phyloP scores from a whole-genome alignment of 2,888 invertebrate genomes.

The Harpalus rufipes region DNA sequence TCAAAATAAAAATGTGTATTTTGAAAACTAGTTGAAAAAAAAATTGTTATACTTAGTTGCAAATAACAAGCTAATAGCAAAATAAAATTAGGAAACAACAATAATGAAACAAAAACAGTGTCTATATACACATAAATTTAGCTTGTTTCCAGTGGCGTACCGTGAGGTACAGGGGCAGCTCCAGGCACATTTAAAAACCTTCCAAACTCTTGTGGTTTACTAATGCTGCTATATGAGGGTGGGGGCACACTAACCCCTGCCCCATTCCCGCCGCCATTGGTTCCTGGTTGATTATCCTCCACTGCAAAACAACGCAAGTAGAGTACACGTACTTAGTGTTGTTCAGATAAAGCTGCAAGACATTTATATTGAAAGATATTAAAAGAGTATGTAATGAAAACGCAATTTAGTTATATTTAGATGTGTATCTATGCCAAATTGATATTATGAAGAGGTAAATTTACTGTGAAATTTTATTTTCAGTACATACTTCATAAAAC shows the following conservation, averaged over 20 bases:
- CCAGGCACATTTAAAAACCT: constrained; percentile 78
- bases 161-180: constrained; percentile 72
- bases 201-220: constrained; percentile 75
- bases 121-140: neutral
- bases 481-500: constrained; percentile 18
- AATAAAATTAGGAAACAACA: constrained; percentile 4
- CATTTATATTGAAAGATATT: neutral
- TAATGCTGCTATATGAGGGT: constrained; percentile 65
- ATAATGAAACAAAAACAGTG: neutral
- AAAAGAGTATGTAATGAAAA: constrained; percentile 23
- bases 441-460: neutral
- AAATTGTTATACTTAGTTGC: too few relatives aligned
- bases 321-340: constrained; percentile 8
- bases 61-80: neutral
- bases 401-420: constrained; percentile 28
- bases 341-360: neutral
- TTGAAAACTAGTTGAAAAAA: too few relatives aligned
- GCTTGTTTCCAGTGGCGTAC: constrained; percentile 1
- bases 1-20: too few relatives aligned
- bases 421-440: constrained; percentile 32
- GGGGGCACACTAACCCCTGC: constrained; percentile 74
- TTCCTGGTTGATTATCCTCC: constrained; percentile 78
- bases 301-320: constrained; percentile 75
- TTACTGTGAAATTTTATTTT: constrained; percentile 15
- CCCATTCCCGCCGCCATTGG: constrained; percentile 72